A percentile compares a stretch with the other conserved stretches of the same genome.
These are phyloP conservation scores for Pediacus dermestoides DNA, from an alignment of 2,888 invertebrate species.

Conservation along the genomic window DNA sequence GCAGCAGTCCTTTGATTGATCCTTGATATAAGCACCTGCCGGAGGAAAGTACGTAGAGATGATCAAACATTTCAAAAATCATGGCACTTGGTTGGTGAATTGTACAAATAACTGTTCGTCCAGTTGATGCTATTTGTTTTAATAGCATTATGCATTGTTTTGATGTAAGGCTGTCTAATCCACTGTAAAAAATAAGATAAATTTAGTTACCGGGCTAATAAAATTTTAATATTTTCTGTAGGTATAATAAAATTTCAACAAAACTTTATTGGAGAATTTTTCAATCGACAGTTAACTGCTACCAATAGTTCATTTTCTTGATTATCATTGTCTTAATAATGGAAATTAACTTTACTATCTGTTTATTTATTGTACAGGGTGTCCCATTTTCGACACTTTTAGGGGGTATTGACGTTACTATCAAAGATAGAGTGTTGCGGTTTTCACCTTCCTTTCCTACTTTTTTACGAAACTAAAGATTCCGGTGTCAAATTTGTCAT, in stretches of 20 bases:
- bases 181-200: constrained; percentile 54
- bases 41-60: constrained; percentile 76
- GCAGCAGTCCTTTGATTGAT: constrained; percentile 68
- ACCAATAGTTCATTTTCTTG: no score
- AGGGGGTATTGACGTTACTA: no score
- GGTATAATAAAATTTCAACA: constrained; percentile 1
- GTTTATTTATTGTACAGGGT: no score
- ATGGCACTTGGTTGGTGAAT: constrained; percentile 90
- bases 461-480: no score
- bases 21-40: constrained; percentile 82
- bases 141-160: constrained; percentile 78
- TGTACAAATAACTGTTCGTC: constrained; percentile 81
- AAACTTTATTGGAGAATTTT: background rate
- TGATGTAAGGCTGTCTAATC: constrained; percentile 76
- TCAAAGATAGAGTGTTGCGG: no score
- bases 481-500: no score
- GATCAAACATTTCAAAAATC: constrained; percentile 84
- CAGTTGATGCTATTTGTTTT: constrained; percentile 76
- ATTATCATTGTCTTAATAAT: no score
- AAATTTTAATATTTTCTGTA: background rate
- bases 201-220: constrained; percentile 4
- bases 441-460: no score
- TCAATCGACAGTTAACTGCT: no score
- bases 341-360: no score
- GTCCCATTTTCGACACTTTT: no score